Evolutionary conservation across 1,140 invertebrate genomes (phyloP).

Genomic region (Rhopalosiphum maidis): DNA sequence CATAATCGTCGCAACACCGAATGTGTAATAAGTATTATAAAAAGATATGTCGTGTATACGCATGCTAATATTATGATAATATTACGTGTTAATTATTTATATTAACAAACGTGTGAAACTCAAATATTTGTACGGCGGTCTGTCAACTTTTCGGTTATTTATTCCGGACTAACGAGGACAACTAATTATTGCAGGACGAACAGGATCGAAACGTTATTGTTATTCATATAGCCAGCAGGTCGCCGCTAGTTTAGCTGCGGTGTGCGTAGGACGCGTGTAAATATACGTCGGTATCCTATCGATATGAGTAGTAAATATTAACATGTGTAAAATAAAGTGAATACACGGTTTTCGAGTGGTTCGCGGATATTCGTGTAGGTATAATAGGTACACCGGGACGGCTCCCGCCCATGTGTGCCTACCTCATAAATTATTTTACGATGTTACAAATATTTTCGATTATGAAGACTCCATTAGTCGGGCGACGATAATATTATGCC

Average conservation of each 20-base stretch:
- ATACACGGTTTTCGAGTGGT: background rate
- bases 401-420: background rate
- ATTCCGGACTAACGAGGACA: background rate
- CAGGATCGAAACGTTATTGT: background rate
- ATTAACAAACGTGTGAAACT: background rate
- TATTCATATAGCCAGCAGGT: background rate
- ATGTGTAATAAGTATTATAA: background rate
- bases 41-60: background rate
- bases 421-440: background rate
- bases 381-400: background rate
- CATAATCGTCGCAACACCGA: background rate
- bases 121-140: background rate
- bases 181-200: background rate
- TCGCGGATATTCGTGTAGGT: background rate
- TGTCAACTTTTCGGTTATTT: background rate
- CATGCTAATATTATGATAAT: background rate
- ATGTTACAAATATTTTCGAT: slow-evolving; percentile 6
- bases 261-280: background rate
- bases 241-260: background rate
- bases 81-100: background rate
- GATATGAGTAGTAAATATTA: background rate
- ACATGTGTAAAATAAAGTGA: background rate
- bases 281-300: background rate
- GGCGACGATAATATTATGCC: background rate
- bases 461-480: slow-evolving; percentile 20